Base-by-base conservation (phyloP, 2,888 invertebrate genomes). In the Neocrepidodera transversa region DNA sequence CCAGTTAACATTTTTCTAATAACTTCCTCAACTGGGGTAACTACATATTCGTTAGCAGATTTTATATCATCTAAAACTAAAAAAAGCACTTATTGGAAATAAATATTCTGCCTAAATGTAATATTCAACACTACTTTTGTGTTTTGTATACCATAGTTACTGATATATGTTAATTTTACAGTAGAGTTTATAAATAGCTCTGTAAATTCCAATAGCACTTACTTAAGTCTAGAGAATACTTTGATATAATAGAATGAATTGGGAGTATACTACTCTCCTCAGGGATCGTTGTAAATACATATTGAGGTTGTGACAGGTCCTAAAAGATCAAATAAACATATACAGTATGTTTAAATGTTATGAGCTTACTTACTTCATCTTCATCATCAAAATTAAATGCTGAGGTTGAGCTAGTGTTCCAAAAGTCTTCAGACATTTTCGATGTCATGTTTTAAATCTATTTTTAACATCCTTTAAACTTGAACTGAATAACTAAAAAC, bases 331-430 rank as follows among this genome's bases (percentile, higher is more conserved):
- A 14, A 49, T 40, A 30, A 40, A 4, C 20, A 45, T 35, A 18
- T 17, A 43, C 28, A 11, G 18, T 49, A 28, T 32, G 17, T 10
- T 18, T 17, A 28, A 28, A 36, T 40, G n/a, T 13, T 18, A 11
- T 42, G 20, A 17, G 14, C 36, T 11, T 42, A 47, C 23, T 51
- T 66, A n/a, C 68, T 20, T 90, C 88, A 68, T 90, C 88, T 68
- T 89, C 90, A 61, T 90, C 91, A 67, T 92, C 92, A 74, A 93
- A 93, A 76, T 84, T 88, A 68, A 92, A 90, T 0, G 88, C 88
- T 65, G 86, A 86, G 10, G 87, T 88, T 69, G 86, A 86, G 68
- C 86, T 88, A 32, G 86, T 86, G 75, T 90, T 88, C 93, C 93
- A 93, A 78, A 89, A 92, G 69, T 88, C 90, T 60, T 89, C 89